These are phyloP conservation scores for Connochaetes taurinus DNA, from an alignment of 2,113 vertebrate genomes.

Conservation along the genomic window DNA sequence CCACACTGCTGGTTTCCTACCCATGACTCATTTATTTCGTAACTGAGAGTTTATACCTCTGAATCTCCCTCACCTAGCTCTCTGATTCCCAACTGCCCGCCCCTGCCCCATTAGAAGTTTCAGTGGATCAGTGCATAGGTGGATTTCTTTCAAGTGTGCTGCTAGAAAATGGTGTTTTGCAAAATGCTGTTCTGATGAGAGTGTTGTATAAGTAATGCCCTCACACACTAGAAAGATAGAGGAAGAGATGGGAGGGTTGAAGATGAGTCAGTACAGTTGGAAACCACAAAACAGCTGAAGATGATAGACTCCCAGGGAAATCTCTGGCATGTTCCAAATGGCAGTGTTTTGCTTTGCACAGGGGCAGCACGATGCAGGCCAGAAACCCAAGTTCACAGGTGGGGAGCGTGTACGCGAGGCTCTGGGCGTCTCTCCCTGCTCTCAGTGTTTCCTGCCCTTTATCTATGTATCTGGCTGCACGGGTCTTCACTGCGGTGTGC, in stretches of 20 bases:
- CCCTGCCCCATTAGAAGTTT: not conserved
- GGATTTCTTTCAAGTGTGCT: not conserved
- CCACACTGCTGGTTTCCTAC: not conserved
- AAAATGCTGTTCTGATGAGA: not conserved
- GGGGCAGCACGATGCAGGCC: not conserved
- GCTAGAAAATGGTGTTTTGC: not conserved
- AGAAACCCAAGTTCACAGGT: not conserved
- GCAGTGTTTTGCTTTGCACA: not conserved
- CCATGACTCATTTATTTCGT: not conserved
- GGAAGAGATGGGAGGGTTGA: not conserved
- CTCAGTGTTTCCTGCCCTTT: fast-evolving
- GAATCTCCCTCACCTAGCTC: not conserved
- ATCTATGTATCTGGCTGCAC: fast-evolving
- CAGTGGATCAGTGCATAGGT: not conserved
- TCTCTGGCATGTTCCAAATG: not conserved
- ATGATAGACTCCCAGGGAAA: not conserved
- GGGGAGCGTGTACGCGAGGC: not conserved
- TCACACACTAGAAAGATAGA: not conserved
- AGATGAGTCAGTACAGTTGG: not conserved
- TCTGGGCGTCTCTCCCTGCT: not conserved
- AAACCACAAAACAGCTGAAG: not conserved
- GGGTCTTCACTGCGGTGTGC: fast-evolving
- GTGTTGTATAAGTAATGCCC: not conserved
- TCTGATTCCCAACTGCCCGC: not conserved
- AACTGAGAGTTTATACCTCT: not conserved